Evolutionary conservation across 2,888 invertebrate genomes (phyloP), one percentile per base, ranked within the genome.

Genomic region (Tetragonisca angustula): DNA sequence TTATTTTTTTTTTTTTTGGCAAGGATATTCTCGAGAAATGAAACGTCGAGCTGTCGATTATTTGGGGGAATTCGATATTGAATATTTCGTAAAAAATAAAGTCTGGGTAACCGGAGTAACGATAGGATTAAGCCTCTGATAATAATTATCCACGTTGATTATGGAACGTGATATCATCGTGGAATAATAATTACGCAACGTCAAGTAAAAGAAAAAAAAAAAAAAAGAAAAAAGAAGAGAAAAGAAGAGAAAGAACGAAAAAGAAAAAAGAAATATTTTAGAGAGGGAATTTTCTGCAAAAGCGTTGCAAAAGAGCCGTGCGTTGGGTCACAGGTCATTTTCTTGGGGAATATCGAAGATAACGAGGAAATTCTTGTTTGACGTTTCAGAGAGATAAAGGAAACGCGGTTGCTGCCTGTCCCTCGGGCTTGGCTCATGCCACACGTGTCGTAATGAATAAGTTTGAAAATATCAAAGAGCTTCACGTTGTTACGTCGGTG

Each of bases 351-450:
- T 68, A 76, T 56, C 32, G 75, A 50, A 43, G 17, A 32, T 32
- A 68, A 61, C 50, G 32, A 61, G 68, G 21, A 68, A 69, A 76
- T 61, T 61, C 50, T 69, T 68, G 67, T 36, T 68, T 19, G 68
- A 56, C n/a, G 13, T 50, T 13, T 24, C 50, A 4, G 27, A 50
- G 50, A 61, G 59, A 50, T 32, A 61, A 32, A 49, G 27, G 59
- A 67, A 67, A 59, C n/a, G n/a, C 61, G 50, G 32, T 24, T 43
- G 43, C 43, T 43, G 50, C 19, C 5, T n/a, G 19, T 19, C 36
- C 62, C 73, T 27, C n/a, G 52, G 64, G 52, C 19, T 36, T n/a
- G 13, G 17, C 4, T 4, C 27, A 5, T 19, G 17, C 52, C 24
- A n/a, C 24, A 21, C 43, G 21, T 74, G 64, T 74, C 54, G 19